Evolutionary conservation across 2,888 invertebrate species (phyloP).

Genomic region (Tetheella fluctuosa): DNA sequence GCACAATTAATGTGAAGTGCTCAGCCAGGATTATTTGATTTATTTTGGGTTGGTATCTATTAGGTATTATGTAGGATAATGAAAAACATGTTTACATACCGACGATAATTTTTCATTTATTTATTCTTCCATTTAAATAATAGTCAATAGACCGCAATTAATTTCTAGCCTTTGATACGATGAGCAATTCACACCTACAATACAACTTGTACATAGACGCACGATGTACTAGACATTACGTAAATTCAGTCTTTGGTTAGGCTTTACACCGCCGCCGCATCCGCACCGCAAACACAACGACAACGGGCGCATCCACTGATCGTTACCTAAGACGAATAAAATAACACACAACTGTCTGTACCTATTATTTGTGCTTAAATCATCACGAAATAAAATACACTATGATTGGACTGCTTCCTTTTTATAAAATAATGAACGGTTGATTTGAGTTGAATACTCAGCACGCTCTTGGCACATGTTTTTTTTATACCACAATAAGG

Average conservation of each 20-base stretch:
- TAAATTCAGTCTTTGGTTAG: constrained; percentile 82
- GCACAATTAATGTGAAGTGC: no score
- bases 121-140: constrained; percentile 60
- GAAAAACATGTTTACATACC: constrained; percentile 19
- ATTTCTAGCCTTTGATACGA: constrained; percentile 69
- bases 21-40: no score
- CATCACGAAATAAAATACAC: constrained; percentile 46
- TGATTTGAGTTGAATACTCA: constrained; percentile 26
- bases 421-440: constrained; percentile 24
- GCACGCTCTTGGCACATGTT: constrained; percentile 61
- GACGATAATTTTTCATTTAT: no score
- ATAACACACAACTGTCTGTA: constrained; percentile 30
- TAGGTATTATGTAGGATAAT: not conserved
- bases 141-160: constrained; percentile 80
- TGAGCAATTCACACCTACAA: constrained; percentile 71
- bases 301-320: constrained; percentile 47
- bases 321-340: constrained; percentile 46
- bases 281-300: constrained; percentile 18
- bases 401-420: constrained; percentile 49
- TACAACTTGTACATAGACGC: constrained; percentile 49
- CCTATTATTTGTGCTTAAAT: constrained; percentile 62
- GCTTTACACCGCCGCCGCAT: constrained; percentile 53
- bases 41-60: no score
- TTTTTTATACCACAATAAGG: no score
- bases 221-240: constrained; percentile 56